These are phyloP conservation scores for Chorisops tibialis DNA, from an alignment of 2,888 invertebrate genomes.

Conservation along the genomic window DNA sequence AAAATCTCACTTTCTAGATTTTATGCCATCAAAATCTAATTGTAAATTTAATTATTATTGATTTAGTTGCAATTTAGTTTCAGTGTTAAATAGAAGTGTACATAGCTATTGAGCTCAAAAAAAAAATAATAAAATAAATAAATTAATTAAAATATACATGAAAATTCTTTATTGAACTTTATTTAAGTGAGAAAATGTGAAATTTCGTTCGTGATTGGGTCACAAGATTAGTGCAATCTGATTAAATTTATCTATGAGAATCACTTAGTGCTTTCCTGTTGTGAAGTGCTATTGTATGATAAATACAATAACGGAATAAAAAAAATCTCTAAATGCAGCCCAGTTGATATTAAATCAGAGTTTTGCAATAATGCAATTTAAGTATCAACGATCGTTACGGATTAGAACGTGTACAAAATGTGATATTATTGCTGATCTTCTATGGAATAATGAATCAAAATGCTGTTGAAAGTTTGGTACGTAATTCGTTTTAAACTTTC, in stretches of 20 bases:
- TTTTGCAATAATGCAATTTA: slow-evolving; percentile 20
- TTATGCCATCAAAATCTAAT: not conserved
- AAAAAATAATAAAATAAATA: too few relatives aligned
- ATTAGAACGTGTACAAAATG: slow-evolving; percentile 22
- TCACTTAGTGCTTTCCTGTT: slow-evolving; percentile 6
- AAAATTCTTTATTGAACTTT: not conserved
- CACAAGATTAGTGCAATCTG: not conserved
- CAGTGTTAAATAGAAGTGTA: not conserved
- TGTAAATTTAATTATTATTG: not conserved
- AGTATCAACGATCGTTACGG: slow-evolving; percentile 6
- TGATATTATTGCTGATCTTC: slow-evolving; percentile 11
- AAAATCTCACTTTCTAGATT: slow-evolving; percentile 16
- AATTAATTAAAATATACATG: not conserved
- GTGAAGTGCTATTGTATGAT: slow-evolving; percentile 13
- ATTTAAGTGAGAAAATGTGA: not conserved
- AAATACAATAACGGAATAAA: not conserved
- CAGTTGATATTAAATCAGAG: not conserved
- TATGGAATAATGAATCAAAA: slow-evolving; percentile 50
- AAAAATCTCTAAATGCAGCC: not conserved
- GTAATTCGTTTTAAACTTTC: slow-evolving; percentile 35
- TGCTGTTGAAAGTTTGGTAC: slow-evolving; percentile 53
- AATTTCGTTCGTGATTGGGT: too few relatives aligned
- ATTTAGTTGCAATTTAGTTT: not conserved
- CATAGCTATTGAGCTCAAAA: too few relatives aligned
- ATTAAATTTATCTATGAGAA: not conserved